Percentiles rank a stretch among this genome's conserved stretches.
phyloP scores from a whole-genome alignment of 2,888 invertebrate genomes.

The Globia sparganii region DNA sequence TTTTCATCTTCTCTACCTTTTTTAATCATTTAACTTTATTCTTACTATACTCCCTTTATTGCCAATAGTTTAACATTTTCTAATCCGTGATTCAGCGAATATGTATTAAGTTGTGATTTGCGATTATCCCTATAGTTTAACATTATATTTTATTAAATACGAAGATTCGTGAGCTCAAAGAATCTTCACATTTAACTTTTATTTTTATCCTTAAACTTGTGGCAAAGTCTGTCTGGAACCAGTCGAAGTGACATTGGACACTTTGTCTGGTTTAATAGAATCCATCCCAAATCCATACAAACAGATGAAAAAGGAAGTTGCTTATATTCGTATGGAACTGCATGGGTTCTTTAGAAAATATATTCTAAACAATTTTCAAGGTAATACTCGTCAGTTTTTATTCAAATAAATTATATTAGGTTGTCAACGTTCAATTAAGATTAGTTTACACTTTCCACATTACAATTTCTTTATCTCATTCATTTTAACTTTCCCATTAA shows the following conservation, averaged over 20 bases:
- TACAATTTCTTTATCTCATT: conserved; percentile 75
- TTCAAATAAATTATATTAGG: conserved; percentile 73
- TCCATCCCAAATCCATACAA: conserved; percentile 87
- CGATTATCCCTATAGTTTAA: conserved; percentile 86
- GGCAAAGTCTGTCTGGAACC: conserved; percentile 78
- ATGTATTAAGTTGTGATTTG: conserved; percentile 89
- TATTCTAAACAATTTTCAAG: conserved; percentile 69
- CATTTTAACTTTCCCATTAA: conserved; percentile 77
- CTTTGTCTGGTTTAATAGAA: conserved; percentile 77
- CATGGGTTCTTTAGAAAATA: conserved; percentile 81
- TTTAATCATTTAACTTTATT: conserved; percentile 75
- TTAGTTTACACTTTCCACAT: conserved; percentile 78
- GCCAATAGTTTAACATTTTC: conserved; percentile 81
- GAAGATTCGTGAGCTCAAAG: conserved; percentile 88
- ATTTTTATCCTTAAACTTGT: conserved; percentile 72
- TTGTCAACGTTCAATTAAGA: conserved; percentile 79
- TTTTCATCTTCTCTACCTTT: conserved; percentile 81
- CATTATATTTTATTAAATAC: conserved; percentile 80
- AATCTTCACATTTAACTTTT: conserved; percentile 84
- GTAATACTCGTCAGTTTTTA: conserved; percentile 65
- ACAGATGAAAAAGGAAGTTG: conserved; percentile 89
- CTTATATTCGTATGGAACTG: conserved; percentile 85
- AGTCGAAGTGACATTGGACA: conserved; percentile 46
- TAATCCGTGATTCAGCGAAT: conserved; percentile 85
- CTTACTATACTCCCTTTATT: conserved; percentile 81